Conservation (phyloP, 1,140 invertebrate species). For the Oryctes rhinoceros region DNA sequence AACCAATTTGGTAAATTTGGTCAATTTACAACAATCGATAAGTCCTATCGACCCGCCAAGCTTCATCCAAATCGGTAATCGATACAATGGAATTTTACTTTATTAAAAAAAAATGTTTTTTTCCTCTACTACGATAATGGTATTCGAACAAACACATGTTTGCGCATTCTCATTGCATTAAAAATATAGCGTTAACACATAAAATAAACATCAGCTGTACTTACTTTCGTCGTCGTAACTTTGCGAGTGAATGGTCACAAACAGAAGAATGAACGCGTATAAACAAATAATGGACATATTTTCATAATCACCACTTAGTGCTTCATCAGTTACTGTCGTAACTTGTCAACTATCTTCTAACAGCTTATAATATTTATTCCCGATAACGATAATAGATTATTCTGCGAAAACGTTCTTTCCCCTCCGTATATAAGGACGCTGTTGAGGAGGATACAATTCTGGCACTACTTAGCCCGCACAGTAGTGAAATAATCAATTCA, state of each 20-base stretch:
- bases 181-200: too few species aligned
- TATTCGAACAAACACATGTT: too few species aligned
- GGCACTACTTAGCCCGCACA: not conserved
- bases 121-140: too few species aligned
- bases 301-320: constrained; percentile 4
- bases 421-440: not conserved
- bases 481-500: constrained; percentile 28
- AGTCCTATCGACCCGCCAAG: too few species aligned
- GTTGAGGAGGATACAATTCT: not conserved
- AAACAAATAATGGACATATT: constrained; percentile 23
- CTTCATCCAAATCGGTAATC: too few species aligned
- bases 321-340: not conserved
- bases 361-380: too few species aligned
- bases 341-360: not conserved
- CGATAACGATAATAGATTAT: too few species aligned
- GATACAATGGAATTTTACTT: too few species aligned
- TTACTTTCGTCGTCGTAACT: constrained; percentile 20
- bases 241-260: not conserved
- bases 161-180: too few species aligned
- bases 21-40: too few species aligned
- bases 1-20: too few species aligned
- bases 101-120: too few species aligned
- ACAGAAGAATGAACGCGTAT: not conserved
- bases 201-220: not conserved
- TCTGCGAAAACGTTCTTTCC: not conserved